Base-by-base conservation (phyloP, 2,113 vertebrate species). In the Mormyrus iriodes region DNA sequence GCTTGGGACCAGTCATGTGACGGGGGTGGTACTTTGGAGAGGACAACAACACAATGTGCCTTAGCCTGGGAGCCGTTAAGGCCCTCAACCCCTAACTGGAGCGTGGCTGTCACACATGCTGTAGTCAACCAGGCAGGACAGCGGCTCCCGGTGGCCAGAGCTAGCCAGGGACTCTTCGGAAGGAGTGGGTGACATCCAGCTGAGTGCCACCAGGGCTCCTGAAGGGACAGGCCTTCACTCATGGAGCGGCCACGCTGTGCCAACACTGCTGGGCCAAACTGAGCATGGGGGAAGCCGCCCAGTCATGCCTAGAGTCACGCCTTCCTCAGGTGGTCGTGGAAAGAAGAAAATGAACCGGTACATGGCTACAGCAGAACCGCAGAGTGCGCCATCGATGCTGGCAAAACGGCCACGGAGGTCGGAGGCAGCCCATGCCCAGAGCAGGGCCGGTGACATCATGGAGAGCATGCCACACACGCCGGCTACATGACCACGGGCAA, bases 401-500 rank as follows among this genome's bases (percentile, higher is more conserved):
- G 9, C 58, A 65, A 2, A 76, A 76, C 10, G 1, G 31, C 12
- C 31, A 6, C 69, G 24, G 19, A 46, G 27, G 89, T 42, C 42
- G 5, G 42, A 3, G 58, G 21, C 46, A 87, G 49, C 8, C n/a
- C 10, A 53, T 39, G 17, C 21, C 88, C 86, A 90, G 90, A 88
- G n/a, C 65, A 83, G 90, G 35, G 58, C 48, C 79, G 52, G 87
- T 94, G 93, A 94, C 91, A 93, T 94, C 92, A 95, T 88, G 65
- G n/a, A n/a, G n/a, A n/a, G n/a, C n/a, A n/a, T n/a, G n/a, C n/a
- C n/a, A n/a, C n/a, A 65, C 82, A 51, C 86, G 49, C 82, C 69
- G 86, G 85, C 73, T 46, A 83, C 88, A n/a, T 82, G 44, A 88
- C 87, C 44, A 87, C 46, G 69, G 84, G 89, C 65, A 53, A n/a